A percentile compares a stretch with the other conserved stretches of the same genome.
These are phyloP conservation scores for Ennomos erosarius DNA, from an alignment of 2,888 invertebrate genomes.

Conservation along the genomic window DNA sequence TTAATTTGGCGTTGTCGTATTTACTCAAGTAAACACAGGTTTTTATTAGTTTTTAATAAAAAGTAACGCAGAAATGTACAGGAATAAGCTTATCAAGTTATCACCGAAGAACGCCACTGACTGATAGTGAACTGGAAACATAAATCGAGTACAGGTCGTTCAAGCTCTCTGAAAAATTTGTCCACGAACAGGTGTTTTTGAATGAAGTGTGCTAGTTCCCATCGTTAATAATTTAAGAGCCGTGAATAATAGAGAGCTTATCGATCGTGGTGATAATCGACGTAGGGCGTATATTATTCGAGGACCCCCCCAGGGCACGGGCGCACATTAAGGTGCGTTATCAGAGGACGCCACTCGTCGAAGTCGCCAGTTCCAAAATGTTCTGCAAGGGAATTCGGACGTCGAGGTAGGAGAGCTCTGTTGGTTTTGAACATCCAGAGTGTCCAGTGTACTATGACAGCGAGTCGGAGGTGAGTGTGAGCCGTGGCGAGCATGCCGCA, in stretches of 20 bases:
- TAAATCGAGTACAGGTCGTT: slow-evolving; percentile 71
- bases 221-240: slow-evolving; percentile 80
- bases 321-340: slow-evolving; percentile 26
- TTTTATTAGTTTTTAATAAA: slow-evolving; percentile 41
- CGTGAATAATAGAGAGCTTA: slow-evolving; percentile 81
- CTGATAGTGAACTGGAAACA: slow-evolving; percentile 11
- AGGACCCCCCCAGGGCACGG: slow-evolving; percentile 29
- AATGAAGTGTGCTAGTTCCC: slow-evolving; percentile 86
- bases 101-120: slow-evolving; percentile 22
- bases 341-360: slow-evolving; percentile 32
- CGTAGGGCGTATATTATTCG: slow-evolving; percentile 36
- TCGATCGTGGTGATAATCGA: slow-evolving; percentile 65
- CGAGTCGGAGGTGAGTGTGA: slow-evolving; percentile 70
- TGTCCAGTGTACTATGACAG: slow-evolving; percentile 60
- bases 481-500: slow-evolving; percentile 90
- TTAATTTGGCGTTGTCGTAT: slow-evolving; percentile 79
- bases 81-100: slow-evolving; percentile 17
- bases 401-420: slow-evolving; percentile 48
- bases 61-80: slow-evolving; percentile 31
- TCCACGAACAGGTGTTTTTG: slow-evolving; percentile 91
- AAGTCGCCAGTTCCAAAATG: slow-evolving; percentile 29
- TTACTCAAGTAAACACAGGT: slow-evolving; percentile 71
- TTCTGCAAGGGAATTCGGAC: slow-evolving; percentile 32
- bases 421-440: slow-evolving; percentile 42
- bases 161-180: slow-evolving; percentile 88